Conservation (phyloP, 1,140 invertebrate species). For the Schlechtendalia chinensis region DNA sequence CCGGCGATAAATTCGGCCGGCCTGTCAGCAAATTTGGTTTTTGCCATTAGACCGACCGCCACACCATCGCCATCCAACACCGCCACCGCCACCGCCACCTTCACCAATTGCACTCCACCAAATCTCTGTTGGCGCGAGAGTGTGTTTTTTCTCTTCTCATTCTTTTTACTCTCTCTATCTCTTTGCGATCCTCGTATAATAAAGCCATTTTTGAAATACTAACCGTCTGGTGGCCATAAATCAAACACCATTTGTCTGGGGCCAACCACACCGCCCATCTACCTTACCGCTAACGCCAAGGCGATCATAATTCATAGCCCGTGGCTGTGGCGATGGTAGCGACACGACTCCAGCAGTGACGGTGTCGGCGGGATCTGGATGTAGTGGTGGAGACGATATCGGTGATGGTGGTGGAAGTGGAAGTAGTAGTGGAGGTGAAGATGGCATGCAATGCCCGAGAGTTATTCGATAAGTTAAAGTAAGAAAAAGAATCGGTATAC, state of each 20-base stretch:
- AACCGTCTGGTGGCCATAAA: conserved; percentile 30
- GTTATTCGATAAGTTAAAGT: not conserved
- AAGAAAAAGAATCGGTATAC: not conserved
- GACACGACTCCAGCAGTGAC: no score
- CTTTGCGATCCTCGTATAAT: conserved; percentile 28
- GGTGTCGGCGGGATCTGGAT: no score
- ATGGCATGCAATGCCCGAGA: not conserved
- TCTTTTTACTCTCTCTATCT: conserved; percentile 2
- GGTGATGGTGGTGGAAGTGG: no score
- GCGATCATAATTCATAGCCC: conserved; percentile 44
- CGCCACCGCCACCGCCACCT: not conserved
- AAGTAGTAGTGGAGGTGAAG: no score
- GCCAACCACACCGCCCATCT: conserved; percentile 2
- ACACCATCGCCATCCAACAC: not conserved
- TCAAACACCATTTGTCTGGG: conserved; percentile 41
- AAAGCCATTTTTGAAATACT: conserved; percentile 49
- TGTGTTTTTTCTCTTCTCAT: not conserved
- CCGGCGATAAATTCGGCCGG: conserved; percentile 18
- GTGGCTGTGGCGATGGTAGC: not conserved
- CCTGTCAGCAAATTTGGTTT: conserved; percentile 46
- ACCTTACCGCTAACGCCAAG: not conserved
- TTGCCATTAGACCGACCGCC: conserved; percentile 35
- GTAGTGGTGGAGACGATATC: no score
- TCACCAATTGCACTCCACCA: conserved; percentile 10
- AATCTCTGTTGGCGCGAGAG: not conserved